Evolutionary conservation across 2,888 invertebrate genomes (phyloP).

Genomic region (Fragum fragum): DNA sequence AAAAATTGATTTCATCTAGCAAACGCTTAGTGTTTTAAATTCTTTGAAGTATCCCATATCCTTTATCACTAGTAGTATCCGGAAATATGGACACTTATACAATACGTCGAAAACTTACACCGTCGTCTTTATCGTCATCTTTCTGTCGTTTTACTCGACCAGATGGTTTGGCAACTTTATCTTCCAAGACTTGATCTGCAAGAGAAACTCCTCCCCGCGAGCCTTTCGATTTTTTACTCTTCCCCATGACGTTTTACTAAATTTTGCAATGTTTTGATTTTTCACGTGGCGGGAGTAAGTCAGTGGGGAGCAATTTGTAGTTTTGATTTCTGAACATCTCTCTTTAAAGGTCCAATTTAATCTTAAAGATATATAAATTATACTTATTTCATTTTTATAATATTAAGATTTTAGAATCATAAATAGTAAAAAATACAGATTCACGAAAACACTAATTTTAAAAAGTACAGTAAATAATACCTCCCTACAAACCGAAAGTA

Average conservation of each 20-base stretch:
- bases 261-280: slow-evolving; percentile 28
- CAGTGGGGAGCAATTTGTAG: not conserved
- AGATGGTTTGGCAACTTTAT: slow-evolving; percentile 90
- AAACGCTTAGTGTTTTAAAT: no score
- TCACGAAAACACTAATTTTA: no score
- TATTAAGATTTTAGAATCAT: no score
- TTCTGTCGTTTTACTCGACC: slow-evolving; percentile 90
- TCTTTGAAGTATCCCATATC: no score
- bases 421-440: no score
- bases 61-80: not conserved
- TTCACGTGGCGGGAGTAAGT: slow-evolving; percentile 45
- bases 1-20: not conserved
- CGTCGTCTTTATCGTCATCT: slow-evolving; percentile 92
- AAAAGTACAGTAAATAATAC: not conserved
- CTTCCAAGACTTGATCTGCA: slow-evolving; percentile 92
- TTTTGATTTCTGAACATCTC: no score
- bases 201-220: slow-evolving; percentile 88
- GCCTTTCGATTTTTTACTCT: slow-evolving; percentile 89
- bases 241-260: slow-evolving; percentile 89
- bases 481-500: slow-evolving; percentile 30
- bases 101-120: slow-evolving; percentile 88
- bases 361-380: no score
- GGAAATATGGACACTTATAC: not conserved
- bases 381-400: no score
- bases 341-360: no score